Percentiles rank a stretch among this genome's conserved stretches.
These are phyloP conservation scores for Drosophila azteca DNA, from an alignment of 1,140 invertebrate species.

Conservation along the genomic window DNA sequence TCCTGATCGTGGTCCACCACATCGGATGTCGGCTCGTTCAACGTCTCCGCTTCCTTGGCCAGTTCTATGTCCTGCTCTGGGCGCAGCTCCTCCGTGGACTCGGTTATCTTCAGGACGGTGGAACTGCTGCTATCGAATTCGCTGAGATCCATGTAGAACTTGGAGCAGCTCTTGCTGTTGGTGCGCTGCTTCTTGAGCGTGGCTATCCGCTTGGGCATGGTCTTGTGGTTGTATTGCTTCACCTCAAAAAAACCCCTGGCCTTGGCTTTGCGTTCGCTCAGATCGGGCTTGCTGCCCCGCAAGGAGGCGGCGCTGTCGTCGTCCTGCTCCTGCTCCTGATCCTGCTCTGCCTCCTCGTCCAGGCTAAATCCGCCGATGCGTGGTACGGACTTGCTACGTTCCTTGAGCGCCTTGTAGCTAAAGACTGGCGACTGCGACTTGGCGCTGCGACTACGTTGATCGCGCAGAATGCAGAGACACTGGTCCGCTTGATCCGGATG, in stretches of 20 bases:
- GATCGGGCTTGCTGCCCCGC: constrained; percentile 69
- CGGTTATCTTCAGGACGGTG: constrained; percentile 86
- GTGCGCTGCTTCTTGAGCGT: constrained; percentile 87
- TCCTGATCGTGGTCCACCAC: constrained; percentile 3
- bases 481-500: constrained; percentile 14
- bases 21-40: constrained; percentile 13
- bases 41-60: constrained; percentile 53
- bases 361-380: constrained; percentile 65
- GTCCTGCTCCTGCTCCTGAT: constrained; percentile 47
- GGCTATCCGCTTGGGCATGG: constrained; percentile 87
- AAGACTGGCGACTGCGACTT: constrained; percentile 74
- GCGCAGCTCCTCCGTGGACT: constrained; percentile 86
- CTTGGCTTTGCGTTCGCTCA: constrained; percentile 71
- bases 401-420: constrained; percentile 74
- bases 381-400: constrained; percentile 81
- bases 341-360: constrained; percentile 55
- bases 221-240: constrained; percentile 87
- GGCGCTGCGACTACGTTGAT: constrained; percentile 53
- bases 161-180: constrained; percentile 84
- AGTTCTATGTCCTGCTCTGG: constrained; percentile 52
- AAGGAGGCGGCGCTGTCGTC: constrained; percentile 61
- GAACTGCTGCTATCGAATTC: constrained; percentile 79
- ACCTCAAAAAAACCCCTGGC: constrained; percentile 84
- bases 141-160: constrained; percentile 87
- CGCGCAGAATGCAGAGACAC: constrained; percentile 55